Evolutionary conservation across 2,797 vertebrate genomes (phyloP).

Genomic region (Synanceia verrucosa): DNA sequence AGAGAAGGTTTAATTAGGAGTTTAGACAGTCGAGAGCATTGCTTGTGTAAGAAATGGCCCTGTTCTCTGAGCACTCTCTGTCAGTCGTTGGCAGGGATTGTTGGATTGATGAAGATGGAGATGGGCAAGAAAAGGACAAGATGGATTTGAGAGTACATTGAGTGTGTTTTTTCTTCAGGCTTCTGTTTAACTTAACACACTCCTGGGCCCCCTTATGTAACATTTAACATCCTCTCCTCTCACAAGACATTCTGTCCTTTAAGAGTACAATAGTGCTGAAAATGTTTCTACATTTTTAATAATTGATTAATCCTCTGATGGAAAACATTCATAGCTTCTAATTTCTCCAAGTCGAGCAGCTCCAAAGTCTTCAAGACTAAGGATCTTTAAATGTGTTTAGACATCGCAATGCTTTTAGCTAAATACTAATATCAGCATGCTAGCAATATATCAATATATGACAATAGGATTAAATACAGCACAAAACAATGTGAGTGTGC

Average conservation of each 20-base stretch:
- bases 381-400: neutral
- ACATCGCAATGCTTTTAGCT: too few relatives aligned
- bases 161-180: slow-evolving; percentile 11
- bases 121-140: neutral
- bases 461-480: neutral
- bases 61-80: slow-evolving; percentile 1
- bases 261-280: neutral
- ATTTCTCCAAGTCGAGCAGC: neutral
- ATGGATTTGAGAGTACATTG: neutral
- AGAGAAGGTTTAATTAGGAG: slow-evolving; percentile 50
- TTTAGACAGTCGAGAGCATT: slow-evolving; percentile 24
- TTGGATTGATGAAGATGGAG: neutral
- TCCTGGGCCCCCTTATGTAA: slow-evolving; percentile 3
- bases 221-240: neutral
- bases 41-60: slow-evolving; percentile 8
- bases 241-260: neutral
- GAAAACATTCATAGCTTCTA: neutral
- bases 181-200: slow-evolving; percentile 10
- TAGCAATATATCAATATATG: too few relatives aligned
- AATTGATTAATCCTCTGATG: neutral
- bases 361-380: neutral
- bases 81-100: slow-evolving; percentile 16
- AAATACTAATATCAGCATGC: neutral
- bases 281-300: neutral
- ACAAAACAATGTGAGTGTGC: neutral